Evolutionary conservation across 2,888 invertebrate species (phyloP).

Genomic region (Diarsia brunnea): DNA sequence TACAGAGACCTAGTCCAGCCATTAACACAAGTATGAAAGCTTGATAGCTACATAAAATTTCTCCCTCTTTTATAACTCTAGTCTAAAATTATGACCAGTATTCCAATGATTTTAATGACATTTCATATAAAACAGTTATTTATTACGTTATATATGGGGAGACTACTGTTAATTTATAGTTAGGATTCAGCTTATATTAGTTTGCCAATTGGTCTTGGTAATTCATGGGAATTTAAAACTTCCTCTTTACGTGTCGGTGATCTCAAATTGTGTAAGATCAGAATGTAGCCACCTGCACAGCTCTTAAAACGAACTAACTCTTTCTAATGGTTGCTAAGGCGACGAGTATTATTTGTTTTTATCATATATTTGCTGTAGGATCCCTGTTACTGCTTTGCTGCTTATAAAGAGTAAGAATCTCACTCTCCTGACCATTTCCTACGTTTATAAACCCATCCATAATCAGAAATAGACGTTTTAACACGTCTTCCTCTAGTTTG

Average conservation of each 20-base stretch:
- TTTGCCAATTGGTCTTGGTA: constrained; percentile 13
- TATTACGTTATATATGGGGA: constrained; percentile 36
- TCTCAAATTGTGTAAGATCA: too few relatives aligned
- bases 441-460: not conserved
- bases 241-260: too few relatives aligned
- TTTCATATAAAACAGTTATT: constrained; percentile 44
- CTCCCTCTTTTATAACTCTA: constrained; percentile 39
- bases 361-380: too few relatives aligned
- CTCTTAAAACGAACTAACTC: too few relatives aligned
- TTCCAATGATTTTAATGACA: constrained; percentile 53
- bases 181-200: constrained; percentile 28
- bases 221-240: not conserved
- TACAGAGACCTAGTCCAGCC: constrained; percentile 18
- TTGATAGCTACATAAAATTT: constrained; percentile 45
- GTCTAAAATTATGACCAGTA: constrained; percentile 40
- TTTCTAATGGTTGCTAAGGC: not conserved
- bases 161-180: constrained; percentile 36
- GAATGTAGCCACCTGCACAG: too few relatives aligned
- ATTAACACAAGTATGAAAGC: constrained; percentile 34
- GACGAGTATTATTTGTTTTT: not conserved
- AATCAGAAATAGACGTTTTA: not conserved
- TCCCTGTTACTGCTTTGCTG: too few relatives aligned
- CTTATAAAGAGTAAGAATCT: not conserved
- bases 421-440: not conserved
- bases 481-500: not conserved